Conservation (phyloP, 2,888 invertebrate genomes). For the Mongoloraphidia duomilia region DNA sequence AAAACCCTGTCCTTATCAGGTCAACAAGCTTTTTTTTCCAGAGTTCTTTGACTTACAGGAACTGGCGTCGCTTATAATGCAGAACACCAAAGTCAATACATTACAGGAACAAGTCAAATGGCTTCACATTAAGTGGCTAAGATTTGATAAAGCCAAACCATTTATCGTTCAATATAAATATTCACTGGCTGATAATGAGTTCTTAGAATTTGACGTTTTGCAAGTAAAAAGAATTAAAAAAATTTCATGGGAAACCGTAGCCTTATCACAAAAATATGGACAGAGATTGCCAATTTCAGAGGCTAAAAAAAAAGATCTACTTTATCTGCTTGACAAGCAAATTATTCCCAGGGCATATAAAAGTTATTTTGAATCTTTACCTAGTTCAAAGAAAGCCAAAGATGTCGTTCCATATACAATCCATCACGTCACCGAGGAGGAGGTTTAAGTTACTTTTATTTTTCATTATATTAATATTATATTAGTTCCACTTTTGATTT, state of each 20-base stretch:
- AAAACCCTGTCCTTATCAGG: constrained; percentile 9
- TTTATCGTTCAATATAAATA: constrained; percentile 9
- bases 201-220: neutral
- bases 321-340: neutral
- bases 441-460: no score
- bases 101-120: constrained; percentile 8
- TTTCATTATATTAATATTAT: no score
- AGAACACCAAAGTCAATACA: constrained; percentile 5
- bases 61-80: constrained; percentile 4
- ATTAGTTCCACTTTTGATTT: no score
- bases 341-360: constrained; percentile 2
- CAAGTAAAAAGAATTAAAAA: neutral
- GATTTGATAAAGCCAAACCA: constrained; percentile 8
- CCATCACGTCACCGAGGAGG: no score
- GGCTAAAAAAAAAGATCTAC: neutral
- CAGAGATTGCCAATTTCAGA: neutral
- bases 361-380: neutral
- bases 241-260: neutral
- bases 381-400: neutral
- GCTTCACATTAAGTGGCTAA: constrained; percentile 11
- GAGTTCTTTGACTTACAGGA: constrained; percentile 8
- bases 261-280: neutral
- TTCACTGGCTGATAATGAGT: constrained; percentile 1
- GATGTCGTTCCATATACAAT: neutral
- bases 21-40: constrained; percentile 2